Conservation (phyloP, 2,797 vertebrate genomes). For the Centropyge bicolor region DNA sequence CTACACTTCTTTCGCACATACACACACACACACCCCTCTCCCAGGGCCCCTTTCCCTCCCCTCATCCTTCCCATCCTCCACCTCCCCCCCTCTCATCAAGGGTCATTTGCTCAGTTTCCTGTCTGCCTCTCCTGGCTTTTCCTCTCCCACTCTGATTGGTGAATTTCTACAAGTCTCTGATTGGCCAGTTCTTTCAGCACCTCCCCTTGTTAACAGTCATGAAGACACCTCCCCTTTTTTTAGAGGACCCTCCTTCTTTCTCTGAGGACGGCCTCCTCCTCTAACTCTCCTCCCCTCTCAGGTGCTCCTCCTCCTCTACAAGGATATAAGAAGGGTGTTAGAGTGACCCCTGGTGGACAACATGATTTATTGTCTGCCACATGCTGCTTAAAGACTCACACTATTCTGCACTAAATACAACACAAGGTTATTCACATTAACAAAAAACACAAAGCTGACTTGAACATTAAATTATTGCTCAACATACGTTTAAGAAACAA, state of each 20-base stretch:
- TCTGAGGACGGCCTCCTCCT: slow-evolving; percentile 8
- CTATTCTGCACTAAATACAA: neutral
- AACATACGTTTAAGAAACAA: neutral
- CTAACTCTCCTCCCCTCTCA: slow-evolving; percentile 15
- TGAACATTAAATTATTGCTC: neutral
- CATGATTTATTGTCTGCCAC: neutral
- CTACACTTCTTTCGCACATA: slow-evolving; percentile 21
- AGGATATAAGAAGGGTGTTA: slow-evolving; percentile 25
- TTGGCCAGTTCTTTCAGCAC: slow-evolving; percentile 53
- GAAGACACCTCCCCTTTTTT: slow-evolving; percentile 42
- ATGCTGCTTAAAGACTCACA: no score
- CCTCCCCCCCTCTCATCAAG: slow-evolving; percentile 75
- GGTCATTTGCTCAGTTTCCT: slow-evolving; percentile 81
- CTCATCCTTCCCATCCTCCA: slow-evolving; percentile 64
- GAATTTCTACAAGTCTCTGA: slow-evolving; percentile 35
- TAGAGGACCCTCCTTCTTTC: slow-evolving; percentile 44
- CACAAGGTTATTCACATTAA: neutral
- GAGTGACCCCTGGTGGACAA: slow-evolving; percentile 64
- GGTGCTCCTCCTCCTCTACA: slow-evolving; percentile 41
- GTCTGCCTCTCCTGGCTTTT: slow-evolving; percentile 55
- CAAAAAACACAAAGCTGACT: neutral
- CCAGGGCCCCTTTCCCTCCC: slow-evolving; percentile 55
- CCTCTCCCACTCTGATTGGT: slow-evolving; percentile 67
- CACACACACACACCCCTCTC: slow-evolving; percentile 52
- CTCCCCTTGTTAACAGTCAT: slow-evolving; percentile 26